A percentile compares a stretch with the other conserved stretches of the same genome.
Conservation (phyloP, 2,113 vertebrate species). For the Istiophorus platypterus region DNA sequence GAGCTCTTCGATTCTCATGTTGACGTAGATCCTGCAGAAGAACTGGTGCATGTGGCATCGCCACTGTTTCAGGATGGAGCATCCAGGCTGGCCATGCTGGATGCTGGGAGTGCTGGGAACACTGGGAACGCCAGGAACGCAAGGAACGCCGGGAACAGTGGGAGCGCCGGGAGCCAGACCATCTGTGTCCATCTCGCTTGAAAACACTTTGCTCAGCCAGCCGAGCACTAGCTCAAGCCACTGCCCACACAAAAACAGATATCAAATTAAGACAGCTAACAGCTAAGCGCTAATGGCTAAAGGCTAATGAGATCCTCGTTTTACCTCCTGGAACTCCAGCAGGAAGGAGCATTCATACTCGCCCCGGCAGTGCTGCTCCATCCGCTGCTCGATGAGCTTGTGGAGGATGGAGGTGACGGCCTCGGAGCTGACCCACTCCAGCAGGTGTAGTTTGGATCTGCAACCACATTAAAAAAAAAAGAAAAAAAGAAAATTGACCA, state of each 20-base stretch:
- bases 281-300: too few relatives aligned
- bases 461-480: not conserved
- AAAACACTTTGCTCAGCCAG: constrained; percentile 94
- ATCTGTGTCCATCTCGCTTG: constrained; percentile 59
- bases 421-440: constrained; percentile 94
- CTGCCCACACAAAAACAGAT: constrained; percentile 73
- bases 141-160: constrained; percentile 45
- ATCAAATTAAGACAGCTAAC: not conserved
- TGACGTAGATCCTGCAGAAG: constrained; percentile 95
- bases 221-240: constrained; percentile 96
- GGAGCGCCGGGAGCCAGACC: constrained; percentile 49
- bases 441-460: constrained; percentile 89
- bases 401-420: constrained; percentile 94
- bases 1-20: constrained; percentile 97
- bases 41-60: constrained; percentile 95
- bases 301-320: too few relatives aligned
- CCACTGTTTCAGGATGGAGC: constrained; percentile 90
- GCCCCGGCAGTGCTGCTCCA: constrained; percentile 94
- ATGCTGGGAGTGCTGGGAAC: not conserved
- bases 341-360: constrained; percentile 96
- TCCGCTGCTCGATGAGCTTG: constrained; percentile 92
- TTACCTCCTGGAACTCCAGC: constrained; percentile 92
- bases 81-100: constrained; percentile 49
- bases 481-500: not conserved
- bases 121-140: constrained; percentile 35